Base-by-base conservation (phyloP, 2,797 vertebrate species). In the Lagodon rhomboides region DNA sequence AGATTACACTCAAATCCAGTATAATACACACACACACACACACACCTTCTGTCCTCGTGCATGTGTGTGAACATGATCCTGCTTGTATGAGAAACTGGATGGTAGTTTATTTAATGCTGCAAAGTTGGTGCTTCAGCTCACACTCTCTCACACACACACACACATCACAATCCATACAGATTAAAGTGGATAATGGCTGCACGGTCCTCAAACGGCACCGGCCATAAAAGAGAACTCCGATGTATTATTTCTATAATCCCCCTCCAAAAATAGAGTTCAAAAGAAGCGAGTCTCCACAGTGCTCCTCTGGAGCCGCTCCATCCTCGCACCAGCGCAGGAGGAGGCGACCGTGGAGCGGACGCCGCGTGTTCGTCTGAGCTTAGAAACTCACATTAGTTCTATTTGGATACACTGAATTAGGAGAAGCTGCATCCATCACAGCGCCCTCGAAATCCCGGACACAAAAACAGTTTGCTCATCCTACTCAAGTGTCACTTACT, bases 171-270 rank as follows among this genome's bases (percentile, higher is more conserved):
- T 11, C 56, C 38, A 68, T 12, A 67, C 72, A 84, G 68, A 84
- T 83, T 85, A 75, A 82, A 61, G 67, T 53, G 73, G 68, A 83
- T 88, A 84, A 86, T 73, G 77, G 84, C 51, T 68, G 73, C 58
- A 83, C 71, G 75, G 72, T 64, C 82, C 74, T 71, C 56, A 62
- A 50, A 77, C 20, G 3, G 12, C 66, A 60, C 75, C 77, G 84
- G 63, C 67, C 79, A 80, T 30, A 75, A 76, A 68, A 25, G 58
- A 84, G 60, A 80, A 85, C 66, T 87, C 82, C 65, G 55, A 51
- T 85, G 73, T 76, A 85, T 87, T 87, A 87, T 86, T 90, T 83
- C 79, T 82, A 51, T 91, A 93, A 91, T 91, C 92, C 85, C n/a
- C 85, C n/a, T 84, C 81, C 73, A 68, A 77, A 90, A 91, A 88